These are phyloP conservation scores for Crocallis elinguaria DNA, from an alignment of 2,888 invertebrate species.

Conservation along the genomic window DNA sequence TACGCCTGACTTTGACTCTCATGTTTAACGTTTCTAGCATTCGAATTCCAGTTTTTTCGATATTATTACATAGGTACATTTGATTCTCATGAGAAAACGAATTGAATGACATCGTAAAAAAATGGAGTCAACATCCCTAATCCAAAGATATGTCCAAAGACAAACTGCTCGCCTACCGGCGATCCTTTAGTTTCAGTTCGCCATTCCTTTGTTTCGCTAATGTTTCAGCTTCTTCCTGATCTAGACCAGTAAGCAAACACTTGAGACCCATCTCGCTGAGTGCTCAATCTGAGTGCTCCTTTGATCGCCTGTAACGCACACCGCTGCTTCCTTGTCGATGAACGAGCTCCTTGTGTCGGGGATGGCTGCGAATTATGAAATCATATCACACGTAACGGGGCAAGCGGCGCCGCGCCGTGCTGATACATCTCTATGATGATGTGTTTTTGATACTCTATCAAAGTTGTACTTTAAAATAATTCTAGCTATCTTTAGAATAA, in stretches of 20 bases:
- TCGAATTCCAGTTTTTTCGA: too few species aligned
- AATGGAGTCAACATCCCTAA: too few species aligned
- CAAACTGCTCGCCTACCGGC: too few species aligned
- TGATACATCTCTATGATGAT: neutral
- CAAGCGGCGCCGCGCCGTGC: neutral
- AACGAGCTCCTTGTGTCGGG: slow-evolving; percentile 55
- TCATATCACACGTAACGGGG: slow-evolving; percentile 29
- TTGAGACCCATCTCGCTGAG: slow-evolving; percentile 46
- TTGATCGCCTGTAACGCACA: slow-evolving; percentile 62
- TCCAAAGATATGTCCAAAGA: too few species aligned
- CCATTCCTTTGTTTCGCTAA: slow-evolving; percentile 19
- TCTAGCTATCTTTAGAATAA: too few species aligned
- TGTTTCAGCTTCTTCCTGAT: slow-evolving; percentile 27
- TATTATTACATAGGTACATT: too few species aligned
- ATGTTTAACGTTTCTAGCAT: too few species aligned
- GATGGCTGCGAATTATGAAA: slow-evolving; percentile 47
- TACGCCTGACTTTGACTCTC: too few species aligned
- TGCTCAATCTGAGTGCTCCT: slow-evolving; percentile 59
- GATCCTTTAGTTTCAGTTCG: neutral
- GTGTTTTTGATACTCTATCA: neutral
- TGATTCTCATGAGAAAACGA: too few species aligned
- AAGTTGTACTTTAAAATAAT: too few species aligned
- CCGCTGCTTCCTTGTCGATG: slow-evolving; percentile 65
- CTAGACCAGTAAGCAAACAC: slow-evolving; percentile 35
- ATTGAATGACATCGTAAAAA: too few species aligned